phyloP scores from a whole-genome alignment of 2,888 invertebrate genomes.

The Drosophila kokeensis region DNA sequence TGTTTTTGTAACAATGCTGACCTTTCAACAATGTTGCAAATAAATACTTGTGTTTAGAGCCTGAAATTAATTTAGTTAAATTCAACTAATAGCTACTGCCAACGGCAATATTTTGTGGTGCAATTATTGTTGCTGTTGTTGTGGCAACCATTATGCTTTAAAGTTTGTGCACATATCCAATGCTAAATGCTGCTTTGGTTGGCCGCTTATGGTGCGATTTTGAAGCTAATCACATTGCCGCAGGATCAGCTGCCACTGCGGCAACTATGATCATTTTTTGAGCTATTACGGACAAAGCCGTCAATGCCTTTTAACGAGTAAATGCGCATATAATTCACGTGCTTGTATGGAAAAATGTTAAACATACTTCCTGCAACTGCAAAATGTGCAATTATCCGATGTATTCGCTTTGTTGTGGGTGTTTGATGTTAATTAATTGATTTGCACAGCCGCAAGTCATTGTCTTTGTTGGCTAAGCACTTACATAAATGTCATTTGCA shows the following conservation, averaged over 20 bases:
- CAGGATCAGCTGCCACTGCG: slow-evolving; percentile 24
- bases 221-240: slow-evolving; percentile 58
- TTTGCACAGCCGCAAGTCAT: slow-evolving; percentile 25
- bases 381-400: slow-evolving; percentile 32
- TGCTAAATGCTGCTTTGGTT: slow-evolving; percentile 29
- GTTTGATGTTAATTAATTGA: slow-evolving; percentile 70
- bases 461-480: slow-evolving; percentile 31
- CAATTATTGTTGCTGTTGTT: slow-evolving; percentile 25
- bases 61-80: slow-evolving; percentile 54
- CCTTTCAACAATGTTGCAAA: slow-evolving; percentile 32
- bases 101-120: slow-evolving; percentile 16
- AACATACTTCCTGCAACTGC: slow-evolving; percentile 39
- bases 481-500: slow-evolving; percentile 64
- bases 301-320: slow-evolving; percentile 22
- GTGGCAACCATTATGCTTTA: slow-evolving; percentile 29
- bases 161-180: slow-evolving; percentile 8
- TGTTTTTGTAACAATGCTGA: slow-evolving; percentile 20
- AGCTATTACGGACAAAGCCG: slow-evolving; percentile 31
- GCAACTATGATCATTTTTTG: slow-evolving; percentile 21
- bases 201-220: slow-evolving; percentile 55
- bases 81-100: slow-evolving; percentile 23
- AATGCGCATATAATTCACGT: background rate
- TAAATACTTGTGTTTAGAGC: slow-evolving; percentile 19
- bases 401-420: slow-evolving; percentile 56
- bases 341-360: background rate